These are phyloP conservation scores for Neoitamus cyanurus DNA, from an alignment of 2,888 invertebrate species.

Conservation along the genomic window DNA sequence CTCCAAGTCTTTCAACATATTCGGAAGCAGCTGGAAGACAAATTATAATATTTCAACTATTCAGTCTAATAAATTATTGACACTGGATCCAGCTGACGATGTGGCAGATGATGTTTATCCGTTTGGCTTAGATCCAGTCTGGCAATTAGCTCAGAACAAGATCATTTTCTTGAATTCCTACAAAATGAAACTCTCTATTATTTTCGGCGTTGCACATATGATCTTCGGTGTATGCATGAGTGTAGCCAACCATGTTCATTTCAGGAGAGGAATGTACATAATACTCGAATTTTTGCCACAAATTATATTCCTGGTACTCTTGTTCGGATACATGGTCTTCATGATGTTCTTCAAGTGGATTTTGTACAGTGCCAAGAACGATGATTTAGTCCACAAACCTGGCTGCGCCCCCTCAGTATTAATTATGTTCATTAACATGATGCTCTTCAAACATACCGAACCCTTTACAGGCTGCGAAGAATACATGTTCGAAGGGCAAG, in stretches of 20 bases:
- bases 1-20: conserved; percentile 94
- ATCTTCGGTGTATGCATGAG: conserved; percentile 90
- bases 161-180: conserved; percentile 94
- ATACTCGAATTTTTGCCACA: conserved; percentile 92
- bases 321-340: conserved; percentile 92
- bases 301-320: conserved; percentile 83
- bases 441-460: conserved; percentile 71
- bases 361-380: conserved; percentile 70
- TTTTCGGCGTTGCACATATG: conserved; percentile 95
- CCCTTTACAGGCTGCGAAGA: conserved; percentile 68
- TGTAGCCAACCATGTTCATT: conserved; percentile 80
- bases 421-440: conserved; percentile 84
- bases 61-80: conserved; percentile 66
- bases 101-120: conserved; percentile 71
- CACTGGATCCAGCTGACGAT: conserved; percentile 73
- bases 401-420: conserved; percentile 80
- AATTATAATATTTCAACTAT: conserved; percentile 70
- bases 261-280: conserved; percentile 75
- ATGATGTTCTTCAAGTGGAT: conserved; percentile 95
- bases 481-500: conserved; percentile 79
- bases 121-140: conserved; percentile 83
- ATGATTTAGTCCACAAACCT: conserved; percentile 62
- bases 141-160: conserved; percentile 86
- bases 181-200: conserved; percentile 96
- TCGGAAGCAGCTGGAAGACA: conserved; percentile 86